These are phyloP conservation scores for Sphecodes monilicornis DNA, from an alignment of 2,888 invertebrate species.

Conservation along the genomic window DNA sequence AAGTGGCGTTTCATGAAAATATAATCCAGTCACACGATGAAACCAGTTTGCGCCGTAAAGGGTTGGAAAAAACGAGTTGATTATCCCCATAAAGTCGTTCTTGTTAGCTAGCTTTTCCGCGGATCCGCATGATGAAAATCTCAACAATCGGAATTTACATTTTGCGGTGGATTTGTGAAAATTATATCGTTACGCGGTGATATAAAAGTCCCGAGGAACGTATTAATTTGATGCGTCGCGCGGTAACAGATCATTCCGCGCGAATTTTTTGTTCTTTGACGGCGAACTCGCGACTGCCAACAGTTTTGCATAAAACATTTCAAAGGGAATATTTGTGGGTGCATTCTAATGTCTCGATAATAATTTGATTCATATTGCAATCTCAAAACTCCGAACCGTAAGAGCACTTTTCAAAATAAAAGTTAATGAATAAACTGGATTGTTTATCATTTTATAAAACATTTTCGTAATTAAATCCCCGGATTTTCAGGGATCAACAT, in stretches of 20 bases:
- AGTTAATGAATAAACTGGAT: not conserved
- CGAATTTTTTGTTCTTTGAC: conserved; percentile 3
- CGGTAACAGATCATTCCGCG: not conserved
- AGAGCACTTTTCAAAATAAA: not conserved
- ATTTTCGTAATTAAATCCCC: not conserved
- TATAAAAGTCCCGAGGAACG: conserved; percentile 16
- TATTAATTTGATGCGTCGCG: not conserved
- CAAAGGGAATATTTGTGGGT: not conserved
- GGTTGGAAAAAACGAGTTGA: not conserved
- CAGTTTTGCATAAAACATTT: conserved; percentile 4
- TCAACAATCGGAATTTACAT: not conserved
- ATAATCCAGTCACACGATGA: not conserved
- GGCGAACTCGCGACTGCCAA: not conserved
- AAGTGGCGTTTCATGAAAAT: not conserved
- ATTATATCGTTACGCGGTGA: conserved; percentile 29
- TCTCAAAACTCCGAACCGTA: not conserved
- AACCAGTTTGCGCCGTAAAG: not conserved
- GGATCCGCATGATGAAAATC: not conserved
- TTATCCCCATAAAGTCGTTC: not conserved
- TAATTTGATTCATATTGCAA: not conserved
- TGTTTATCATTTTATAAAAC: not conserved
- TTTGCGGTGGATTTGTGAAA: conserved; percentile 18
- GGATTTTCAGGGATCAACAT: too few relatives aligned
- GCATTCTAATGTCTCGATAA: not conserved
- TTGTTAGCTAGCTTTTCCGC: not conserved